These are phyloP conservation scores for Bombus soroeensis DNA, from an alignment of 1,140 invertebrate species.

Conservation along the genomic window DNA sequence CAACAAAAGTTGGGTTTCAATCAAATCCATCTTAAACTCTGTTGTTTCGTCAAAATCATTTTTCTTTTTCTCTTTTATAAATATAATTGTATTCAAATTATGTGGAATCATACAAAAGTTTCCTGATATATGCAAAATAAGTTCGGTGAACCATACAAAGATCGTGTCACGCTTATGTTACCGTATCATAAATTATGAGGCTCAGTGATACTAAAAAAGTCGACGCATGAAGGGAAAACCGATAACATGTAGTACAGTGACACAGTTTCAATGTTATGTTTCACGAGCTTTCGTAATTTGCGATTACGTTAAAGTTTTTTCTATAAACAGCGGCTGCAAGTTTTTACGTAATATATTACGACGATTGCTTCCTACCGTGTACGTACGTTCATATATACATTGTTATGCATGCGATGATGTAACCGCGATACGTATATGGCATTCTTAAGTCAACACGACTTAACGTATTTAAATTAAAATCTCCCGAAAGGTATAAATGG, in stretches of 20 bases:
- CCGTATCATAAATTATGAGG: constrained; percentile 9
- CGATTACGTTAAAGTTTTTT: constrained; percentile 41
- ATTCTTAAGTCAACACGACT: constrained; percentile 21
- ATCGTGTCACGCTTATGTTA: background rate
- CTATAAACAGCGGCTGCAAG: constrained; percentile 42
- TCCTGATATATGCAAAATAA: background rate
- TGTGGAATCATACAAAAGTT: constrained; percentile 6
- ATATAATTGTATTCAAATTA: constrained; percentile 8
- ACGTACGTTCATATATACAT: constrained; percentile 42
- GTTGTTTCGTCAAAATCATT: background rate
- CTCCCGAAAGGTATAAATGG: background rate
- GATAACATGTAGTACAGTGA: background rate
- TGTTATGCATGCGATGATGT: background rate
- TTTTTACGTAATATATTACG: constrained; percentile 10
- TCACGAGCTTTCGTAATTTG: constrained; percentile 25
- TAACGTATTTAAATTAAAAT: constrained; percentile 33
- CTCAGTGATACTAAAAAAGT: background rate
- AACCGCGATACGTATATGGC: constrained; percentile 35
- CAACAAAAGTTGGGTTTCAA: background rate
- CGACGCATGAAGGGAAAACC: background rate
- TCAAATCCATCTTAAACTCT: background rate
- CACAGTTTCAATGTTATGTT: constrained; percentile 27
- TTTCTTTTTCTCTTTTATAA: background rate
- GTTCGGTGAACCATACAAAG: background rate
- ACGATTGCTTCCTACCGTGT: constrained; percentile 39